Base-by-base conservation (phyloP, 2,888 invertebrate genomes). In the Junonia oenone region DNA sequence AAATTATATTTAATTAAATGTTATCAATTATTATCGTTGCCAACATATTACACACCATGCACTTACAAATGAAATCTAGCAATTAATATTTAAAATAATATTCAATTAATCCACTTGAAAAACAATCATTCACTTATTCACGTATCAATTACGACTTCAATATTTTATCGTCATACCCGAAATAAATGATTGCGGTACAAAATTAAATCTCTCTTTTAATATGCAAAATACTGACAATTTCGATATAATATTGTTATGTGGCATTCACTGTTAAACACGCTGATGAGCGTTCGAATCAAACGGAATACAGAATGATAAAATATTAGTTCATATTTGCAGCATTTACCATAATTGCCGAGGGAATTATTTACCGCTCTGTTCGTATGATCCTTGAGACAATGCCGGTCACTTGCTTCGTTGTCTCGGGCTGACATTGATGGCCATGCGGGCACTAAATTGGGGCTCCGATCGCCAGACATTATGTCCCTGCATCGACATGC, bases 381-480 rank as follows among this genome's bases (percentile, higher is more conserved):
- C 19, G 11, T 48, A 48, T 35, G 37, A 40, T 53, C 33, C 35
- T 53, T 47, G 37, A 55, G 46, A 45, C 43, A 48, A 51, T 53
- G 17, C 47, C 17, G 56, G 50, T 35, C 49, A 49, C 56, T 56
- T 47, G 50, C 45, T 45, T 53, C 53, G 49, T 52, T 49, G 56
- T 58, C 27, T 38, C 15, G 50, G 43, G 26, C 43, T 53, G 56
- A 59, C 59, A 53, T 53, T 55, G 55, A 61, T 55, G 55, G 53
- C 45, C 71, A 84, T 87, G 78, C 81, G 83, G 85, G 86, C 72
- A 75, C 75, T 78, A 78, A 81, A 86, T 83, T 81, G 83, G 78
- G 68, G 75, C 80, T 75, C 72, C 69, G 72, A 72, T 68, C 71
- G 68, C 67, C 76, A 71, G 75, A 80, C 78, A 83, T 85, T 79